phyloP scores from a whole-genome alignment of 1,140 invertebrate species.

The Odontomachus brunneus region DNA sequence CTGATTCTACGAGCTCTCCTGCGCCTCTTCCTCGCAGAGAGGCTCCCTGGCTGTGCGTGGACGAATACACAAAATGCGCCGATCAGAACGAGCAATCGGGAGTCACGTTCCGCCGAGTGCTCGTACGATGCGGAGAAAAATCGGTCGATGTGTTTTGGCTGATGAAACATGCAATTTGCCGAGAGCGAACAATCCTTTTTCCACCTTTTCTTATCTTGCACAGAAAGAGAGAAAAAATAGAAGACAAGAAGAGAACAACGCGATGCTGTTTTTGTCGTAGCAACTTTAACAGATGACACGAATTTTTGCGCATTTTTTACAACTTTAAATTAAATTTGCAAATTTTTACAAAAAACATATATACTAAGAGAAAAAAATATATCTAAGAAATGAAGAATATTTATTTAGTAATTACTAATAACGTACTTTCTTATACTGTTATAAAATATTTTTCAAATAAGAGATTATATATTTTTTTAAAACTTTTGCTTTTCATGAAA shows the following conservation, averaged over 20 bases:
- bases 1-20: conserved; percentile 71
- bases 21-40: conserved; percentile 55
- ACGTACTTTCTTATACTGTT: no score
- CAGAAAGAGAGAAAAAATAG: background rate
- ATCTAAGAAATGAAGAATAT: no score
- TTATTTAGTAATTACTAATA: no score
- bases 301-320: background rate
- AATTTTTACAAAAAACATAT: no score
- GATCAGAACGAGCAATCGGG: conserved; percentile 15
- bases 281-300: conserved; percentile 25
- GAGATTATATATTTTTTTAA: no score
- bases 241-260: no score
- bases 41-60: conserved; percentile 8
- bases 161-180: background rate
- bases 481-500: no score
- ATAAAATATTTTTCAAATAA: no score
- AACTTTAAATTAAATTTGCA: no score
- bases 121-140: no score
- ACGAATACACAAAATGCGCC: background rate
- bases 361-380: no score
- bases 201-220: background rate
- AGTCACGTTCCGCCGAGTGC: background rate
- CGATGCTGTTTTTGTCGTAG: background rate
- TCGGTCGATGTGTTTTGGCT: background rate
- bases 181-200: no score